Evolutionary conservation across 1,140 invertebrate species (phyloP).

Genomic region (Drosophila truncata): DNA sequence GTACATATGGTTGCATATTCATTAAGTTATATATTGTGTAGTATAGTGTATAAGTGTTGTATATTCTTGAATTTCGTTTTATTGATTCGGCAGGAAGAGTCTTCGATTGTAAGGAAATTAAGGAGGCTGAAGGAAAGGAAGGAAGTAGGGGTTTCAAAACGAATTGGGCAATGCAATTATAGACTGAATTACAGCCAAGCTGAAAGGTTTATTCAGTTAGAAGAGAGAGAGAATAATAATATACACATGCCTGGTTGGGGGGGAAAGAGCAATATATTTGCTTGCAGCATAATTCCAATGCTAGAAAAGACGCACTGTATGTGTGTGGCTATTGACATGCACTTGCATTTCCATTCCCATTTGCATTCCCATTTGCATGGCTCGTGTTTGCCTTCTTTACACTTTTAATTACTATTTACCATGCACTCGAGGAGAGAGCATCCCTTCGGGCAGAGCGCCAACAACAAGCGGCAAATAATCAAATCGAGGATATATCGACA

Average conservation of each 20-base stretch:
- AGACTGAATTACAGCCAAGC: conserved; percentile 31
- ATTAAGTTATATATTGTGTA: conserved; percentile 58
- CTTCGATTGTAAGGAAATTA: conserved; percentile 42
- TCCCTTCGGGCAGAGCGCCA: conserved; percentile 40
- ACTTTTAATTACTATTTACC: conserved; percentile 83
- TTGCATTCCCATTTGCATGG: conserved; percentile 49
- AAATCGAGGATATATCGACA: conserved; percentile 72
- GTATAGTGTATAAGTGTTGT: conserved; percentile 84
- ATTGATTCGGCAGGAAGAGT: conserved; percentile 68
- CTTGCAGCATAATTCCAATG: conserved; percentile 65
- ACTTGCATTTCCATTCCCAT: conserved; percentile 33
- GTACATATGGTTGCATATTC: conserved; percentile 45
- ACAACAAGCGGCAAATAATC: conserved; percentile 46
- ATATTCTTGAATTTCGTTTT: conserved; percentile 80
- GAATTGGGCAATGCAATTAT: conserved; percentile 46
- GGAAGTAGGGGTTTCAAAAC: conserved; percentile 26
- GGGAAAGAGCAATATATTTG: conserved; percentile 57
- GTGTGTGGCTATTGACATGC: conserved; percentile 25
- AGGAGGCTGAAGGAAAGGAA: background rate
- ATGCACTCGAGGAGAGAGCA: conserved; percentile 64
- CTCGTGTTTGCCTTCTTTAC: conserved; percentile 73
- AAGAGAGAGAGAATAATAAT: background rate
- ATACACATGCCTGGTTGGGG: conserved; percentile 7
- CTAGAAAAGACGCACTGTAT: conserved; percentile 57
- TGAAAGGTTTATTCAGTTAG: background rate